A percentile compares a stretch with the other conserved stretches of the same genome.
These are phyloP conservation scores for Ranitomeya imitator DNA, from an alignment of 2,113 vertebrate species.

Conservation along the genomic window DNA sequence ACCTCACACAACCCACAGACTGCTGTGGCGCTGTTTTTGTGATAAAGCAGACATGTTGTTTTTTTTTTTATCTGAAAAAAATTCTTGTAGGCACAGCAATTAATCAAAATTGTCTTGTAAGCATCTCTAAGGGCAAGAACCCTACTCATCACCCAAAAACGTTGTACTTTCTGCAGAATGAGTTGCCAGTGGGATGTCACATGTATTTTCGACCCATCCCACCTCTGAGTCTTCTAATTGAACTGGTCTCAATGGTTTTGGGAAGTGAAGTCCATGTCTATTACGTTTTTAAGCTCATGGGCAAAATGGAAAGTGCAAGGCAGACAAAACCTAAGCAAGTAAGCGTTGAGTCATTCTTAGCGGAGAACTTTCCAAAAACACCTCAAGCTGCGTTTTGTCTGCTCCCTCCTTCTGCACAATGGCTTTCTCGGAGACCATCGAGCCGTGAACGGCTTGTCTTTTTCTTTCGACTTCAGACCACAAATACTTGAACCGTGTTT, in stretches of 20 bases:
- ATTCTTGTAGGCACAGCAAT: not conserved
- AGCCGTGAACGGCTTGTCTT: conserved; percentile 15
- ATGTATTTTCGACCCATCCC: not conserved
- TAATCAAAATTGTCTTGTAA: not conserved
- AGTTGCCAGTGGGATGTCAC: not conserved
- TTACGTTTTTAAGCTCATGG: conserved; percentile 11
- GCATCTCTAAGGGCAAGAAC: not conserved
- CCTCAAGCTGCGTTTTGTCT: conserved; percentile 48
- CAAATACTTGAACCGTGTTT: conserved; percentile 58
- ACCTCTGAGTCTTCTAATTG: conserved; percentile 14
- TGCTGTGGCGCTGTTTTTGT: not conserved
- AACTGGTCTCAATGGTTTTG: not conserved
- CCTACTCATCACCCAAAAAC: not conserved
- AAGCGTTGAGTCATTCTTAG: conserved; percentile 37
- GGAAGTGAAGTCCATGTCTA: conserved; percentile 16
- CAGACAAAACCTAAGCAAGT: not conserved
- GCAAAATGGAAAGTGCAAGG: conserved; percentile 30
- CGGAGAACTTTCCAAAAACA: conserved; percentile 26
- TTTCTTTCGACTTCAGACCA: conserved; percentile 48
- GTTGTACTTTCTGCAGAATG: not conserved
- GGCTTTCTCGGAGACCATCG: conserved; percentile 28
- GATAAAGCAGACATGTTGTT: not conserved
- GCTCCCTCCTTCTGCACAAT: conserved; percentile 41
- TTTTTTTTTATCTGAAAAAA: not conserved
- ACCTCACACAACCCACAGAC: not conserved